These are phyloP conservation scores for Monomorium pharaonis DNA, from an alignment of 1,140 invertebrate genomes.

Conservation along the genomic window DNA sequence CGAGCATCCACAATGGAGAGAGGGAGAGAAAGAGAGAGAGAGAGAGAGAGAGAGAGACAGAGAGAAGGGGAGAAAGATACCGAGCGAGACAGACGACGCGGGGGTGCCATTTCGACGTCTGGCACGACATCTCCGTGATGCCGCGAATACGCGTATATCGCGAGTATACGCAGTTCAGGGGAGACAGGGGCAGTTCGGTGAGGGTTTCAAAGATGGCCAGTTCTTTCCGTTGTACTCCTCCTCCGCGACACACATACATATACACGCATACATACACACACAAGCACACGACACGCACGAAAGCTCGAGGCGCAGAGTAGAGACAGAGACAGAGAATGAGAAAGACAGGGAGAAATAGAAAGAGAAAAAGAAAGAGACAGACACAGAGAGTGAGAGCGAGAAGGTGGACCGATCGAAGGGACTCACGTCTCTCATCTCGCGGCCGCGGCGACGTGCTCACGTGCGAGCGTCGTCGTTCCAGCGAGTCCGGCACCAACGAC, in stretches of 20 bases:
- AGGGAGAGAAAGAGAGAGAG: neutral
- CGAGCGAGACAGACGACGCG: neutral
- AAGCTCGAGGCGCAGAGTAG: no score
- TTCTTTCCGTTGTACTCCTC: conserved; percentile 7
- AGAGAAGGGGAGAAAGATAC: neutral
- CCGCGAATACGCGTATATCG: conserved; percentile 7
- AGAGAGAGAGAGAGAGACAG: neutral
- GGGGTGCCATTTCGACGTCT: conserved; percentile 29
- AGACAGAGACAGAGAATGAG: neutral
- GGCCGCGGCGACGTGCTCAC: conserved; percentile 71
- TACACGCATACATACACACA: no score
- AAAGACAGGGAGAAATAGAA: neutral
- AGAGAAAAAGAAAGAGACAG: neutral
- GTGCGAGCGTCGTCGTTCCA: conserved; percentile 62
- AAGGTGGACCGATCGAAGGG: conserved; percentile 39
- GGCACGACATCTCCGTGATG: conserved; percentile 19
- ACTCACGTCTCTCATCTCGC: conserved; percentile 80
- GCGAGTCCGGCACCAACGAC: conserved; percentile 25
- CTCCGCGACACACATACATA: neutral
- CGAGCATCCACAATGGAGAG: neutral
- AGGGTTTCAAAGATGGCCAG: conserved; percentile 45
- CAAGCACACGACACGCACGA: neutral
- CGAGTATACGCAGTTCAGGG: conserved; percentile 9
- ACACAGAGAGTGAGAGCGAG: neutral
- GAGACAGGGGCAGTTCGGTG: neutral